Conservation (phyloP, 2,113 vertebrate species). For the Ageneiosus marmoratus region DNA sequence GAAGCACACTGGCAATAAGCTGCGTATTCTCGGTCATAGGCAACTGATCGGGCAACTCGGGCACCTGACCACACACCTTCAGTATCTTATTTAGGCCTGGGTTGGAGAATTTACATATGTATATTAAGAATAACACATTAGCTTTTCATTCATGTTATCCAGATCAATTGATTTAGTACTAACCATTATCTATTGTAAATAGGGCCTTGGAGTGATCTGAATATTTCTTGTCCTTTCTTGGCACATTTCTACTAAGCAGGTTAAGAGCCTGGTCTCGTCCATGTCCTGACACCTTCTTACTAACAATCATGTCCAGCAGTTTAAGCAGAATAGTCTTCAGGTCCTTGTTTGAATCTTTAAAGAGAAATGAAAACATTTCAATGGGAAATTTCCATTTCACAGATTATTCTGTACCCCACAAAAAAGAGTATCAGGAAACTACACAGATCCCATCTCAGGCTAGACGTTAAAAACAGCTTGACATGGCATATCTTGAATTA, state of each 20-base stretch:
- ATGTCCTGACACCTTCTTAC: conserved; percentile 88
- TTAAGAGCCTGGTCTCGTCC: conserved; percentile 93
- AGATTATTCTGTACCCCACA: background rate
- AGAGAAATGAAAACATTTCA: background rate
- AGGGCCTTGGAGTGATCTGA: conserved; percentile 80
- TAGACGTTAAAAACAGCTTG: too few relatives aligned
- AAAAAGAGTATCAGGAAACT: background rate
- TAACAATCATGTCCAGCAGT: conserved; percentile 88
- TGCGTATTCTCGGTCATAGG: conserved; percentile 91
- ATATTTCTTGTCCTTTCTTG: conserved; percentile 80
- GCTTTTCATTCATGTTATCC: background rate
- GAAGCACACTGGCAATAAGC: conserved; percentile 89
- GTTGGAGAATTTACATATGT: background rate
- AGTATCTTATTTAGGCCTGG: conserved; percentile 93
- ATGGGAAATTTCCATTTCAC: background rate
- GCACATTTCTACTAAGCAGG: conserved; percentile 90
- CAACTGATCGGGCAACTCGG: conserved; percentile 88
- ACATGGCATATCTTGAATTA: too few relatives aligned
- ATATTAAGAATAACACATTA: background rate
- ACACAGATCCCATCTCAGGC: background rate
- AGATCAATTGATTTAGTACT: conserved; percentile 46
- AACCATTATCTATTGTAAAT: conserved; percentile 90
- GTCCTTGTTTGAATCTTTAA: conserved; percentile 84
- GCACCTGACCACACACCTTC: conserved; percentile 90
- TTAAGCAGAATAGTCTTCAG: conserved; percentile 82